Evolutionary conservation across 2,888 invertebrate species (phyloP).

Genomic region (Cabera pusaria): DNA sequence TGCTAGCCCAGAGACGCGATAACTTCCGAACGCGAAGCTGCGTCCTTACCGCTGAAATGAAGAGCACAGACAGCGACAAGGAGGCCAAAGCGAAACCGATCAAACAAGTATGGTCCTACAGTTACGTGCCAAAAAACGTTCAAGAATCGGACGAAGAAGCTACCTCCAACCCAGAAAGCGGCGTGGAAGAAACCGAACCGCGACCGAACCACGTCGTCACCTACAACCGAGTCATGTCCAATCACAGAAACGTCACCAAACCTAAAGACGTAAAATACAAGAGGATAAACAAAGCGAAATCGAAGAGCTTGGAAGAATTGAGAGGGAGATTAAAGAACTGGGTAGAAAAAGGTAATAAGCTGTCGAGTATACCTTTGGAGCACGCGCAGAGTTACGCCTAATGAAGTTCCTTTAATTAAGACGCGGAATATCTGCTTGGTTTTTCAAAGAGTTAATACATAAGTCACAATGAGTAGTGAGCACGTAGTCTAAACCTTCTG

Average conservation of each 20-base stretch:
- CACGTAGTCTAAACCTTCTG: no score
- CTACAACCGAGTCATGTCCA: conserved; percentile 94
- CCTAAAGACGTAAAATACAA: conserved; percentile 96
- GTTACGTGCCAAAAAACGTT: conserved; percentile 76
- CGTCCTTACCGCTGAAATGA: conserved; percentile 71
- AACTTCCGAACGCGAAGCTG: conserved; percentile 76
- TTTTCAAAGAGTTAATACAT: conserved; percentile 4
- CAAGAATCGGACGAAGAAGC: conserved; percentile 72
- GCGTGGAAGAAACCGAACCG: conserved; percentile 62
- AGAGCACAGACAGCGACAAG: conserved; percentile 71
- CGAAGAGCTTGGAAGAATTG: conserved; percentile 93
- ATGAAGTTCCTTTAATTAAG: conserved; percentile 62
- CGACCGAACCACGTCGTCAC: conserved; percentile 86
- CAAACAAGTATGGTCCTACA: conserved; percentile 74
- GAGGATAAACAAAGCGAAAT: conserved; percentile 94
- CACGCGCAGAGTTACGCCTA: conserved; percentile 86
- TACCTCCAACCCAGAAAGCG: conserved; percentile 69
- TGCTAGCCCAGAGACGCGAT: conserved; percentile 74
- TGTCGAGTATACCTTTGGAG: conserved; percentile 86
- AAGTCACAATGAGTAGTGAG: conserved; percentile 12
- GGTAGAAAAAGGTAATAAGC: conserved; percentile 91
- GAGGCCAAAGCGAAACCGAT: conserved; percentile 57
- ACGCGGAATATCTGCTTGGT: conserved; percentile 10
- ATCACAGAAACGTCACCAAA: conserved; percentile 94
- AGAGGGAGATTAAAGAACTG: conserved; percentile 92